Evolutionary conservation across 2,888 invertebrate species (phyloP), one percentile per base, ranked within the genome.

Genomic region (Nasonovia ribisnigri): DNA sequence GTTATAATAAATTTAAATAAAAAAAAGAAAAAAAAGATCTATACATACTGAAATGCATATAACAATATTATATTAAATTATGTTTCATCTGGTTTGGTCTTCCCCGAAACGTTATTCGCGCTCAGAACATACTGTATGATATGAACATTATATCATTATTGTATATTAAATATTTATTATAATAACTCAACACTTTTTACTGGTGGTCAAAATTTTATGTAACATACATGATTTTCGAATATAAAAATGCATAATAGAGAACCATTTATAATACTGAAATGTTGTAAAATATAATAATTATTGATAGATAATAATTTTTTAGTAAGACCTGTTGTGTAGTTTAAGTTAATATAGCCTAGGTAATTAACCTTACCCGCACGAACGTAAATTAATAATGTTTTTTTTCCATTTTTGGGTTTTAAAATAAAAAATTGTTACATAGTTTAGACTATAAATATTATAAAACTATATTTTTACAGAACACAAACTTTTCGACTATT

Each of bases 41-140:
- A 54, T 36, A 42, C 20, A 54, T 36, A 42, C 20, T 36, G 36
- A 77, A 36, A 20, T 3, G 6, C 77, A 77, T 20, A 77, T 20
- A 77, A 42, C 77, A 20, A 77, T 77, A 77, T 77, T 77, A 77
- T 77, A 36, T 77, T 77, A 77, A 36, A 77, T 77, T 77, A 77
- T 20, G 20, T 77, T 36, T 36, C 16, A n/a, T 67, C 20, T 77
- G 20, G 36, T 77, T 77, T 77, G 20, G 20, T 77, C 36, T 77
- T 77, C 36, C 36, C 0, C 36, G 20, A 77, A 16, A 77, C 20
- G 8, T 77, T 36, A 20, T 0, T 77, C 1, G 36, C 16, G 6
- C 20, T 77, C 36, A 77, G 20, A 20, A 36, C 77, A 20, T 77
- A 36, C 36, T 77, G 20, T 36, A 77, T 2, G 36, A 77, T 36